Conservation (phyloP, 2,888 invertebrate species). For the Allophyes oxyacanthae region DNA sequence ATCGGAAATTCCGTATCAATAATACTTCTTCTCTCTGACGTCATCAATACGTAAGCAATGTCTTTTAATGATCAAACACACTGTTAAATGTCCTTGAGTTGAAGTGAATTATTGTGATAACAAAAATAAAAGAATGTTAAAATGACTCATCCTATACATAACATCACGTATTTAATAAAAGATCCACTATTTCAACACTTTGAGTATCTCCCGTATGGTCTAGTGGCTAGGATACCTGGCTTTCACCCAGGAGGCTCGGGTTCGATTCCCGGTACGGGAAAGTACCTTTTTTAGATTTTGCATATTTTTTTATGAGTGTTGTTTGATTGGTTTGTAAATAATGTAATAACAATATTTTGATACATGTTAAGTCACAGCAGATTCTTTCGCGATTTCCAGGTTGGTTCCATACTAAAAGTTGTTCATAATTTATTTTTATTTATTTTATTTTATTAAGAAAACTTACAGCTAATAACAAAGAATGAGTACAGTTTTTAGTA, state of each 20-base stretch:
- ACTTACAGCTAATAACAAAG: no score
- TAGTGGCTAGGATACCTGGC: conserved; percentile 93
- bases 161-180: not conserved
- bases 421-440: no score
- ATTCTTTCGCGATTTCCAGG: no score
- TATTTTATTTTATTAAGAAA: no score
- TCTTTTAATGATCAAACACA: not conserved
- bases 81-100: conserved; percentile 7
- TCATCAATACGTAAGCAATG: conserved; percentile 11
- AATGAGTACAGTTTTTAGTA: no score
- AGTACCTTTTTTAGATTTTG: conserved; percentile 22
- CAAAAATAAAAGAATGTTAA: not conserved
- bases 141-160: not conserved
- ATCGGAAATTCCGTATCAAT: not conserved
- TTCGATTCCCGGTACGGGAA: conserved; percentile 93
- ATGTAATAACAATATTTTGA: no score
- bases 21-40: conserved; percentile 7
- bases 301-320: no score
- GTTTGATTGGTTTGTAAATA: no score
- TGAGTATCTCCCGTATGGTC: rapidly evolving
- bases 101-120: conserved; percentile 1
- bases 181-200: not conserved
- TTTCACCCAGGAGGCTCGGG: conserved; percentile 93
- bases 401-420: no score
- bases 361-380: no score